Conservation (phyloP, 2,888 invertebrate species). For the Muscina levida region DNA sequence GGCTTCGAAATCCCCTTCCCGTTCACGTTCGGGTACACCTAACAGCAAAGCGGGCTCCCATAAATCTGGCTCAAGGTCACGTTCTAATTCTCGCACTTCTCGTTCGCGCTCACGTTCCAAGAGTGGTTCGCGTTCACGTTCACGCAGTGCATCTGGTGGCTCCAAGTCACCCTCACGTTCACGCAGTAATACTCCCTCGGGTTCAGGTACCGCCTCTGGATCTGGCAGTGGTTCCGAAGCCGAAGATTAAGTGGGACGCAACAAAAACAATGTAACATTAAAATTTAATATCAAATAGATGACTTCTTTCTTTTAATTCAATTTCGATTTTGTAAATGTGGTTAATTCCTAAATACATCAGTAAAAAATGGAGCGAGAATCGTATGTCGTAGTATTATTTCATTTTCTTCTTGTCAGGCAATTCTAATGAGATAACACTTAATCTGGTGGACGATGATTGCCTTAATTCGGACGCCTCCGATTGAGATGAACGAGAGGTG, state of each 20-base stretch:
- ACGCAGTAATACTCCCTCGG: constrained; percentile 75
- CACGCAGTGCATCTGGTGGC: constrained; percentile 69
- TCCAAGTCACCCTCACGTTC: constrained; percentile 78
- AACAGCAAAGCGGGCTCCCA: constrained; percentile 69
- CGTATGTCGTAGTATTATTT: too few relatives aligned
- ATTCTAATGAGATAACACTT: constrained; percentile 75
- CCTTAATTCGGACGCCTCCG: constrained; percentile 50
- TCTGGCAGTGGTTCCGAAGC: constrained; percentile 78
- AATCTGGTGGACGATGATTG: constrained; percentile 67
- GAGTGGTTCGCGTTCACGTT: constrained; percentile 74
- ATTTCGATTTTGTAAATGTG: not conserved
- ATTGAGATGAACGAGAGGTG: constrained; percentile 63
- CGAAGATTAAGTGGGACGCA: constrained; percentile 56
- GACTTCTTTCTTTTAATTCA: constrained; percentile 12
- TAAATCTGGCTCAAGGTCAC: constrained; percentile 61
- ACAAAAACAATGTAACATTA: not conserved
- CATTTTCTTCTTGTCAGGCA: constrained; percentile 69
- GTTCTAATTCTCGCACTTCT: constrained; percentile 69
- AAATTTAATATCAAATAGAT: not conserved
- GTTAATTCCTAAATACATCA: not conserved
- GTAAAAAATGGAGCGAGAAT: not conserved
- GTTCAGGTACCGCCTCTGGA: constrained; percentile 73
- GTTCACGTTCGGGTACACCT: constrained; percentile 68
- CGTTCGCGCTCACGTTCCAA: constrained; percentile 67
- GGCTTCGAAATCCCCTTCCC: constrained; percentile 68